A percentile compares a stretch with the other conserved stretches of the same genome.
Evolutionary conservation across 2,113 vertebrate genomes (phyloP).

Genomic region (Hirundichthys speculiger): DNA sequence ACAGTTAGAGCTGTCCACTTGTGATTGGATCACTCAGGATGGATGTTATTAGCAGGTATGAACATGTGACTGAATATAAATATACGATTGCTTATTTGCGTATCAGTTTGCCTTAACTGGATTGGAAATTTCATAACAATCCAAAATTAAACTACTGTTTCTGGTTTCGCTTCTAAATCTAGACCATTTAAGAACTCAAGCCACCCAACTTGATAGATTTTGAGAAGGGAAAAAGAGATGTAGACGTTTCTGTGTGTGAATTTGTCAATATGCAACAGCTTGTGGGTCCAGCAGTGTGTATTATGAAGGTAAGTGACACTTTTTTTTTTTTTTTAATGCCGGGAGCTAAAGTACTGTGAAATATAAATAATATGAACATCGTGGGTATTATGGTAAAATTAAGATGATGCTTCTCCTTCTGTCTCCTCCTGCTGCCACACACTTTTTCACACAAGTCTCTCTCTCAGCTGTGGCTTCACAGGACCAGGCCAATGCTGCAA

Average conservation of each 20-base stretch:
- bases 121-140: background rate
- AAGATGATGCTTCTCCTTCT: constrained; percentile 49
- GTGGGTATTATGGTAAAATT: constrained; percentile 49
- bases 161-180: constrained; percentile 17
- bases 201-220: constrained; percentile 45
- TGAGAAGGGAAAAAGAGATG: constrained; percentile 16
- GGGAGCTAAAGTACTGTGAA: constrained; percentile 18
- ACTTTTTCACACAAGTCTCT: constrained; percentile 23
- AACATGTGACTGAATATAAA: no score
- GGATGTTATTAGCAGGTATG: no score
- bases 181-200: constrained; percentile 22
- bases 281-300: no score
- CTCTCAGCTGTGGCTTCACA: constrained; percentile 60
- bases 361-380: constrained; percentile 25
- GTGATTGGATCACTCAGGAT: no score
- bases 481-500: constrained; percentile 62
- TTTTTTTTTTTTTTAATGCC: constrained; percentile 1
- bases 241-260: constrained; percentile 39
- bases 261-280: no score
- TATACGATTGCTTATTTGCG: background rate
- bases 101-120: background rate
- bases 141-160: background rate
- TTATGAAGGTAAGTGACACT: no score
- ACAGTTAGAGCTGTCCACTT: no score
- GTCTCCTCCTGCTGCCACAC: constrained; percentile 28